Conservation (phyloP, 2,113 vertebrate genomes). For the Aleadryas rufinucha region DNA sequence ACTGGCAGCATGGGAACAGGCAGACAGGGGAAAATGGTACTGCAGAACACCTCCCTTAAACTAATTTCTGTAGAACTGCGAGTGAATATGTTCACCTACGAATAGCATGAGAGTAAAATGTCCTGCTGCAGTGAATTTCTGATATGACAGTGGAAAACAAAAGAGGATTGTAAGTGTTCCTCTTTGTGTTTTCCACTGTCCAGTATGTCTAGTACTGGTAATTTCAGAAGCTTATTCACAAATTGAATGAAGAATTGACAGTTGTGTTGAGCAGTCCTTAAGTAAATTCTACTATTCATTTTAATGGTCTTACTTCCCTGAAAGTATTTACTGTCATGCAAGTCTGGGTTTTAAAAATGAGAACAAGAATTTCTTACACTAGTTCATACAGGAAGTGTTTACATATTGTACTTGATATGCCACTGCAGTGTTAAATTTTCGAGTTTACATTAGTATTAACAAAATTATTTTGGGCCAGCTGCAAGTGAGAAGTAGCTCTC, state of each 20-base stretch:
- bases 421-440: neutral
- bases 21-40: neutral
- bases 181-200: neutral
- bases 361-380: neutral
- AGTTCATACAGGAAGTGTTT: neutral
- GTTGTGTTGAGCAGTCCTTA: neutral
- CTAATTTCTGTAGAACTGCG: rapidly evolving
- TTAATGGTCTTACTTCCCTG: neutral
- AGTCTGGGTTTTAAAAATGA: neutral
- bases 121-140: neutral
- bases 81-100: neutral
- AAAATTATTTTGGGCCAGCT: neutral
- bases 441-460: neutral
- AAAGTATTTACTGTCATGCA: neutral
- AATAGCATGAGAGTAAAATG: neutral
- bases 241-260: neutral
- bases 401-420: neutral
- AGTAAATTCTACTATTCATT: neutral
- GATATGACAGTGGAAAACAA: neutral
- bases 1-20: neutral
- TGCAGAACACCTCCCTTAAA: neutral
- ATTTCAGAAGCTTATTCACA: neutral
- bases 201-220: neutral
- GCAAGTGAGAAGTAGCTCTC: neutral
- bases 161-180: neutral